Evolutionary conservation across 1,140 invertebrate species (phyloP), one percentile per base, ranked within the genome.

Genomic region (Periplaneta americana): DNA sequence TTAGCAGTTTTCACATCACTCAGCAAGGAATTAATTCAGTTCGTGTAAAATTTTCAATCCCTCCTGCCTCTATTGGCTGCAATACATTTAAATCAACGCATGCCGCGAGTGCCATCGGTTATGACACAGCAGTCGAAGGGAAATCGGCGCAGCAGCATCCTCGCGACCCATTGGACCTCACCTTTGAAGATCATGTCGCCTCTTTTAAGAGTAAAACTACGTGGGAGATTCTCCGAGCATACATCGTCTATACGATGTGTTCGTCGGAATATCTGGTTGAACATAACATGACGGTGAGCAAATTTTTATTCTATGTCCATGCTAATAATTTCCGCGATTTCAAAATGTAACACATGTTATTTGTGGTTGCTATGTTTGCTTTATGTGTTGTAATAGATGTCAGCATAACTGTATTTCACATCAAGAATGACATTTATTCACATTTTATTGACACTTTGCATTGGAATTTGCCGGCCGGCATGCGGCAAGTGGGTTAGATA

Each of bases 201-300:
- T 92, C 95, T 36, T 96, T 96, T 88, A 97, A 97, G 89, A 98
- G 97, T 89, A 99, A 99, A 92, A 98, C 96, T 80, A 99, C 96
- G 81, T 94, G 91, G 89, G 98, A 99, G 89, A 91, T 99, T 75
- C 84, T 99, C 13, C 91, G 98, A 82, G 98, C 97, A 32, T 95
- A 98, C 85, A 85, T 98, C 84, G 98, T 99, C 74, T 98, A 99
- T 88, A 94, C 95, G 87, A 90, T 99, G 86, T 99, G 98, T 89
- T 95, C 96, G 48, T 92, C 96, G 86, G 93, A 96, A 84, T 95
- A 93, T 86, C 89, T 99, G 80, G 98, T 99, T 78, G 95, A 98
- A 86, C 94, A 99, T 90, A 99, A 99, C 87, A 95, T 95, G 91
- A 93, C 95, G 94, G 98, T 99, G 91, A 92, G 91, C 88, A 31